phyloP scores from a whole-genome alignment of 2,888 invertebrate species.

The Papilio demoleus region DNA sequence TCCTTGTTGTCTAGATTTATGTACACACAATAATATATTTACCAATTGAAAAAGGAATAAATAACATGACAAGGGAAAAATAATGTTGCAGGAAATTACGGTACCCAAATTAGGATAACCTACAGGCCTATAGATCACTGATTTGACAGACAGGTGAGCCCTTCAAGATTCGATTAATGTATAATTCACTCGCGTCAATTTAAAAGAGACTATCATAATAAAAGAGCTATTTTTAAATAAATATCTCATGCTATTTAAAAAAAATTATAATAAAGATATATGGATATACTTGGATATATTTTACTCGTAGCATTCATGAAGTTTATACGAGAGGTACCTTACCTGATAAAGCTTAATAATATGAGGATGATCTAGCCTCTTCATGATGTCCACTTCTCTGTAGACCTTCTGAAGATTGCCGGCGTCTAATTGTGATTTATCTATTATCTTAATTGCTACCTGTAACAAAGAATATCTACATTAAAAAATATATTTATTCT shows the following conservation, averaged over 20 bases:
- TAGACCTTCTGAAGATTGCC: conserved; percentile 97
- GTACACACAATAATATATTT: neutral
- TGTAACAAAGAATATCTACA: conserved; percentile 75
- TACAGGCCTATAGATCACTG: neutral
- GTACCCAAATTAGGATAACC: neutral
- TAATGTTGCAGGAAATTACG: neutral
- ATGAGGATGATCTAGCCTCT: conserved; percentile 97
- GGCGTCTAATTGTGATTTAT: conserved; percentile 95
- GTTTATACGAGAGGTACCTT: conserved; percentile 45
- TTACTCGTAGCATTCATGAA: neutral
- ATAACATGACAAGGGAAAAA: neutral
- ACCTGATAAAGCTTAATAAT: conserved; percentile 99
- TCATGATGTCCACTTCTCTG: conserved; percentile 98
- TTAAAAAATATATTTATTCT: conserved; percentile 39
- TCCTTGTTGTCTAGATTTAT: conserved; percentile 4
- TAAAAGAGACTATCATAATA: too few relatives aligned
- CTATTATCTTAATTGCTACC: conserved; percentile 98
- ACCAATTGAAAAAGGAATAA: neutral
- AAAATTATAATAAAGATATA: too few relatives aligned
- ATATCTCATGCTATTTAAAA: too few relatives aligned
- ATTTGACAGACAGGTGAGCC: neutral
- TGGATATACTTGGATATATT: too few relatives aligned
- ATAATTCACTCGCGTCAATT: too few relatives aligned
- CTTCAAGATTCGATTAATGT: too few relatives aligned
- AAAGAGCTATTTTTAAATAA: too few relatives aligned